These are phyloP conservation scores for Eudorcas thomsonii DNA, from an alignment of 2,113 vertebrate genomes.

Conservation along the genomic window DNA sequence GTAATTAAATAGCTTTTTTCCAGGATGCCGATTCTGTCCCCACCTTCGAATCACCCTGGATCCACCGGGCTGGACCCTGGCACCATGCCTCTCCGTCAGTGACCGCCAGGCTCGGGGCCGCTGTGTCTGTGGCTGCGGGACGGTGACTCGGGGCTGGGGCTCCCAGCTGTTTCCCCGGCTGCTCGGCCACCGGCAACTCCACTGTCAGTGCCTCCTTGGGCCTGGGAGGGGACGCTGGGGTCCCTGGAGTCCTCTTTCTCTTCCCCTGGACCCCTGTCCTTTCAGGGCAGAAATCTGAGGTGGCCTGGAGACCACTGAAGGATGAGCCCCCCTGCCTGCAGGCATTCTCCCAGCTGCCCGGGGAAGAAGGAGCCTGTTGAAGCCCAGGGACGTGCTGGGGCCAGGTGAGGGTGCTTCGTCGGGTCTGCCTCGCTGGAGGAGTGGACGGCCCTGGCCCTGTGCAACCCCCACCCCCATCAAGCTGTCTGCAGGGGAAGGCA, in stretches of 20 bases:
- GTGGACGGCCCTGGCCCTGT: fast-evolving
- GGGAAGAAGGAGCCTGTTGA: neutral
- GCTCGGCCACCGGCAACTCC: fast-evolving
- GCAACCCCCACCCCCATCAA: fast-evolving
- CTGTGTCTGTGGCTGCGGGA: neutral
- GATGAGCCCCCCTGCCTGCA: neutral
- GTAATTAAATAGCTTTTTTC: too few species aligned
- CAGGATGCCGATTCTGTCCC: too few species aligned
- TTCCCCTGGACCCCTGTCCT: neutral
- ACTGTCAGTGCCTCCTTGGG: neutral
- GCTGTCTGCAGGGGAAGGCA: neutral
- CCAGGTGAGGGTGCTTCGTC: fast-evolving
- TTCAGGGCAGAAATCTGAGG: neutral
- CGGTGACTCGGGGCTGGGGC: fast-evolving
- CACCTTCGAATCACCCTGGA: too few species aligned
- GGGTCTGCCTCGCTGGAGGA: fast-evolving
- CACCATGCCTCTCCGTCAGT: neutral
- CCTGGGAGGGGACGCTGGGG: neutral
- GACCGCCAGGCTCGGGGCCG: neutral
- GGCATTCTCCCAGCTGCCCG: neutral
- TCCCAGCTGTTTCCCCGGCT: neutral
- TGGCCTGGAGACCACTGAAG: fast-evolving
- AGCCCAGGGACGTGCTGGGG: too few species aligned
- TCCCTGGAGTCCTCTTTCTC: neutral
- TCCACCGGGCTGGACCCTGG: too few species aligned